phyloP scores from a whole-genome alignment of 2,113 vertebrate genomes.

The Albula glossodonta region DNA sequence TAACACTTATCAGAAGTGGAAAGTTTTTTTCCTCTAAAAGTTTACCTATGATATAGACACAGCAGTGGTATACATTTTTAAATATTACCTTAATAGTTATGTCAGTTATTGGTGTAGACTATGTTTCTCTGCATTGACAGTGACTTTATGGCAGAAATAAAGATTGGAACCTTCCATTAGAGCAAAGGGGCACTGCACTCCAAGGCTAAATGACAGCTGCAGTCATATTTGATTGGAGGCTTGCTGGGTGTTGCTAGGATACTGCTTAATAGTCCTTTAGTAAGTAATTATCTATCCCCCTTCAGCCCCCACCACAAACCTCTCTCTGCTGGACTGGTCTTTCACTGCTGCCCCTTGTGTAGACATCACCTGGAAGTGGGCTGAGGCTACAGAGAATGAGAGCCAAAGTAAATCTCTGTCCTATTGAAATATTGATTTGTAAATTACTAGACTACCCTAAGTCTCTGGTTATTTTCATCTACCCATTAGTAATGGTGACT shows the following conservation, averaged over 20 bases:
- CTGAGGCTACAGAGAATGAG: background rate
- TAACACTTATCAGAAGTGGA: background rate
- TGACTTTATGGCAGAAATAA: slow-evolving; percentile 32
- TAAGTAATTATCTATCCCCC: slow-evolving; percentile 63
- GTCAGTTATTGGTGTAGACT: background rate
- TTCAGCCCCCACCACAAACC: slow-evolving; percentile 38
- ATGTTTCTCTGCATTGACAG: slow-evolving; percentile 33
- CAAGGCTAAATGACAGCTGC: slow-evolving; percentile 63
- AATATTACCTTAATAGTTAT: background rate
- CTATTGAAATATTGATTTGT: slow-evolving; percentile 19
- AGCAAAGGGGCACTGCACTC: slow-evolving; percentile 44
- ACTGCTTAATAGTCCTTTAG: slow-evolving; percentile 65
- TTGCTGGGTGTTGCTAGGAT: slow-evolving; percentile 69
- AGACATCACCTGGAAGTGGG: slow-evolving; percentile 42
- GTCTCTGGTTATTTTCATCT: background rate
- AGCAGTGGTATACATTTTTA: background rate
- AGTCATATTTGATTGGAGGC: slow-evolving; percentile 58
- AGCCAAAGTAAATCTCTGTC: slow-evolving; percentile 11
- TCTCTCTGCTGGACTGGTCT: background rate
- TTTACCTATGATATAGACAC: background rate
- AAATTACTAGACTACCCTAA: slow-evolving; percentile 8
- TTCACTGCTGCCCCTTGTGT: slow-evolving; percentile 38
- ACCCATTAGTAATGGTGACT: background rate
- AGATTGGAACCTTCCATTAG: slow-evolving; percentile 44
- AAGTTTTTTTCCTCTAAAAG: background rate